phyloP scores from a whole-genome alignment of 1,140 invertebrate species.

The Ceratina australensis region DNA sequence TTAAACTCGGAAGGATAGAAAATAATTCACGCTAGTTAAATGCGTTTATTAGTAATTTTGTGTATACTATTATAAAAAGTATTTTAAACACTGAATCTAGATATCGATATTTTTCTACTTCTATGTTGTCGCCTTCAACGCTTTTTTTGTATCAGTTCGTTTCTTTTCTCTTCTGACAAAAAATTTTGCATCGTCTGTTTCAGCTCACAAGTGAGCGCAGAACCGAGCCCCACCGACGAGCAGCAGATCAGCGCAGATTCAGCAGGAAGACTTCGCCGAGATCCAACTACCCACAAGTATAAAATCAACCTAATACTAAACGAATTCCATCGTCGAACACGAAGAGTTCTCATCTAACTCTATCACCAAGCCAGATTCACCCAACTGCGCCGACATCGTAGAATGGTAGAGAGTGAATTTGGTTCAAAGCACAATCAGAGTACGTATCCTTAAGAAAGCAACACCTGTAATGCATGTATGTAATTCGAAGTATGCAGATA shows the following conservation, averaged over 20 bases:
- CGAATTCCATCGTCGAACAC: conserved; percentile 57
- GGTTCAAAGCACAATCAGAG: conserved; percentile 86
- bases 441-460: conserved; percentile 73
- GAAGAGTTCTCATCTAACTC: conserved; percentile 67
- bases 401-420: conserved; percentile 90
- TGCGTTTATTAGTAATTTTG: too few relatives aligned
- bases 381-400: conserved; percentile 81
- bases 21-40: too few relatives aligned
- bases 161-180: too few relatives aligned
- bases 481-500: too few relatives aligned
- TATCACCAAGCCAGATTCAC: conserved; percentile 71
- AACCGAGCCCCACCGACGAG: conserved; percentile 76
- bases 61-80: too few relatives aligned
- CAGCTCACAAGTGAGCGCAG: conserved; percentile 77
- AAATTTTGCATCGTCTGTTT: conserved; percentile 39
- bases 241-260: conserved; percentile 78
- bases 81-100: too few relatives aligned
- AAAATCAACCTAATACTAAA: conserved; percentile 38
- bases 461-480: too few relatives aligned
- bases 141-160: too few relatives aligned
- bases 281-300: conserved; percentile 41
- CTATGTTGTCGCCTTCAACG: too few relatives aligned
- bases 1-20: too few relatives aligned
- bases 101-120: too few relatives aligned
- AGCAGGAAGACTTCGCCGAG: conserved; percentile 74